Evolutionary conservation across 1,140 invertebrate genomes (phyloP), one percentile per base, ranked within the genome.

Genomic region (Aphidius ervi): DNA sequence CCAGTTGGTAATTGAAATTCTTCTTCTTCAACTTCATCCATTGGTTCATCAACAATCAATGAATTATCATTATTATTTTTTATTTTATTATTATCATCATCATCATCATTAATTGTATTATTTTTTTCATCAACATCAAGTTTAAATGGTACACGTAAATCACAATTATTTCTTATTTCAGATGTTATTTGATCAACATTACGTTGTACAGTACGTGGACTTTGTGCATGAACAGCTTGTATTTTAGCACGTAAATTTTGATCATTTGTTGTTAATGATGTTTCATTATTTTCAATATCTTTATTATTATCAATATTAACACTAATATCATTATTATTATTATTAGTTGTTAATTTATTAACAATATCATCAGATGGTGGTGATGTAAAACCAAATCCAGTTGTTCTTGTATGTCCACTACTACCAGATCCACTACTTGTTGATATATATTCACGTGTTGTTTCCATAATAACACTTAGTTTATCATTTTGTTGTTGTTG

Each of bases 111-210:
- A 9, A 46, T 39, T 9, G 54, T 55, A 5, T 63, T 58, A 45
- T 72, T 72, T 53, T n/a, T 40, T 10, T 37, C 20, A 39, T 58
- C 56, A 9, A 8, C 37, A 58, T 58, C 56, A 47, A 80, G 72
- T 40, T 64, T 77, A 7, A 80, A 73, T 2, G 78, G 71, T 52
- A 75, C 77, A 9, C 74, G 69, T 16, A 80, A 58, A 66, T 80
- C 78, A 23, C 76, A 80, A 58, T 75, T 78, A 59, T 73, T 79
- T 59, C 78, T 74, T 8, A 79, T 79, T 6, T 80, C 78, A 0
- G 74, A 76, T 2, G 76, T 79, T 42, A 80, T 80, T 61, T 79
- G 73, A 63, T 80, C 78, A 5, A 80, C 77, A 54, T 79, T 78
- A 10, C 77, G 73, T 59, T 79, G 78, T 5, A 80, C 73, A 0